phyloP scores from a whole-genome alignment of 2,113 vertebrate genomes.

The Gopherus evgoodei region DNA sequence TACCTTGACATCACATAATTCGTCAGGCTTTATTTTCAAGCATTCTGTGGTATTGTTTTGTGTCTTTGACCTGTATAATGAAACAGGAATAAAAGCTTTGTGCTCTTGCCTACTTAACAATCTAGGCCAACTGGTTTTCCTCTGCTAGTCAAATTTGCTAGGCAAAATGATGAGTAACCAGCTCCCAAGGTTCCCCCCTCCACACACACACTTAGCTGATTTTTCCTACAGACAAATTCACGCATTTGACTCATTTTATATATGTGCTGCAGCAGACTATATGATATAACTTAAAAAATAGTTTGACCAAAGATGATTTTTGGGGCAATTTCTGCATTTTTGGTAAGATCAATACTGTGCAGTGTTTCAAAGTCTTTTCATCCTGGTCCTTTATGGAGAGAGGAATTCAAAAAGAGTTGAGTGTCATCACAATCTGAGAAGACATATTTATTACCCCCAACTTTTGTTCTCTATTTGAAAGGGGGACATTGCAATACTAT shows the following conservation, averaged over 20 bases:
- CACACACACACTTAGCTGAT: not conserved
- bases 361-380: not conserved
- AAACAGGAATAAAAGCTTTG: not conserved
- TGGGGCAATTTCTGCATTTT: not conserved
- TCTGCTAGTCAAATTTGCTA: not conserved
- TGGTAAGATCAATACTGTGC: not conserved
- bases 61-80: not conserved
- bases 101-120: not conserved
- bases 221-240: not conserved
- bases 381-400: not conserved
- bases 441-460: not conserved
- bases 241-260: not conserved
- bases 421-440: not conserved
- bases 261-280: not conserved
- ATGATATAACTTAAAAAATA: not conserved
- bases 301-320: not conserved
- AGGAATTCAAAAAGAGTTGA: not conserved
- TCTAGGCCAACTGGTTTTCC: not conserved
- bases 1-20: not conserved
- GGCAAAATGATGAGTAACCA: not conserved
- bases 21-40: not conserved
- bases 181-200: not conserved
- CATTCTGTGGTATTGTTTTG: not conserved
- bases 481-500: not conserved
- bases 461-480: not conserved